Conservation (phyloP, 1,140 invertebrate genomes). For the Sarcophaga peregrina region DNA sequence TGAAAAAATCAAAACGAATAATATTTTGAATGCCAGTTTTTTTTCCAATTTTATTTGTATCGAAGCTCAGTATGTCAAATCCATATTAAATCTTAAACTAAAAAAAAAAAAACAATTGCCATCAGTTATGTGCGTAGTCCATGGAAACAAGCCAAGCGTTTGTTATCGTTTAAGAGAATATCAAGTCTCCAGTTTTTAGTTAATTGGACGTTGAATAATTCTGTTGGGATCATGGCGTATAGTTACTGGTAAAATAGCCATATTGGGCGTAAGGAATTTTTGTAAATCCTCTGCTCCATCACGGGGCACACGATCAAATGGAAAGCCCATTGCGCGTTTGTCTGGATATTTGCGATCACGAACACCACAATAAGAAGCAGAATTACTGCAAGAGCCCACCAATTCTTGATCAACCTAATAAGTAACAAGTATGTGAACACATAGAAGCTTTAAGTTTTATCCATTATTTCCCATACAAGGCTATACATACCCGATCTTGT, state of each 20-base stretch:
- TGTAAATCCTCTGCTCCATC: conserved; percentile 68
- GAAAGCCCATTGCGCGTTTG: conserved; percentile 79
- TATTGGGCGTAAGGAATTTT: conserved; percentile 78
- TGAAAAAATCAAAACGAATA: too few species aligned
- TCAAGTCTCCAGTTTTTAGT: not conserved
- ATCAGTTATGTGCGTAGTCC: not conserved
- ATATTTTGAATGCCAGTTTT: too few species aligned
- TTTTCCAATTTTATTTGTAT: too few species aligned
- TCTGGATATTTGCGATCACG: conserved; percentile 80
- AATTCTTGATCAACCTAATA: conserved; percentile 71
- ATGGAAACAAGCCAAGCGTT: not conserved
- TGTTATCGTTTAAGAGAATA: not conserved
- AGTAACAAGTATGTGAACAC: not conserved
- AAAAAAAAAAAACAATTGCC: not conserved
- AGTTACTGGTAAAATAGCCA: conserved; percentile 71
- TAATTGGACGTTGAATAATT: conserved; percentile 51
- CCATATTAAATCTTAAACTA: not conserved
- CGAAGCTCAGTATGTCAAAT: not conserved
- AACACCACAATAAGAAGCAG: conserved; percentile 79
- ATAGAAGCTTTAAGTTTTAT: not conserved
- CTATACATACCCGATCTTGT: conserved; percentile 73
- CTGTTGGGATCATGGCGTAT: conserved; percentile 68
- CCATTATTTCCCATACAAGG: conserved; percentile 11
- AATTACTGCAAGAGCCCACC: conserved; percentile 73
- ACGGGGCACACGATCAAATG: conserved; percentile 76